Evolutionary conservation across 1,140 invertebrate genomes (phyloP), one percentile per base, ranked within the genome.

Genomic region (Aleiodes sp.): DNA sequence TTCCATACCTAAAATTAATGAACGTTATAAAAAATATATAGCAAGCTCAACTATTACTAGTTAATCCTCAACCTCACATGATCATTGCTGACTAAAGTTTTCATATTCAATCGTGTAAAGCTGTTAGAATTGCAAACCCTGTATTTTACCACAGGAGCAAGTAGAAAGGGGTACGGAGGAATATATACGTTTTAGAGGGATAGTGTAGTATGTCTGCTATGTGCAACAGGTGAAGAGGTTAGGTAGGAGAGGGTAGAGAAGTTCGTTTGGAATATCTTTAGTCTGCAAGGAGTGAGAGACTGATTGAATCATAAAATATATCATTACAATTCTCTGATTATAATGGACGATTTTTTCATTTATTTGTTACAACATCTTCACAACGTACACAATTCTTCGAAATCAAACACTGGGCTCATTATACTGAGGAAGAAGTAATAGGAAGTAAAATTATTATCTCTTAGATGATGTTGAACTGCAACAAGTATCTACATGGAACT

Each of bases 101-200:
- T 65, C 68, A 72, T 65, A 63, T 52, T 72, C 63, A 66, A 66
- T 70, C n/a, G 33, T 29, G 31, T 6, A 33, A 10, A 43, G n/a
- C 29, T n/a, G n/a, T n/a, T n/a, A 26, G 63, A 69, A 65, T 72
- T 72, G 62, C 41, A 65, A 68, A 16, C 28, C 46, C 62, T 68
- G 26, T 35, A 68, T 68, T 62, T 62, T 62, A 62, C 59, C 14
- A 46, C 24, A 19, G 31, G 31, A 21, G 41, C 56, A 9, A 60
- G 43, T 70, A 73, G 76, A 78, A 71, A 76, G 74, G 66, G 33
- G 6, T n/a, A 41, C 39, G 14, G 39, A 41, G 8, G n/a, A 41
- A 41, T 41, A 41, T 41, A 41, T 14, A 41, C 39, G 39, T 41
- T 26, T 52, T 4, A 31, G 28, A 59, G 56, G 26, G 56, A 33